Evolutionary conservation across 2,113 vertebrate genomes (phyloP).

Genomic region (Chaetodon trifascialis): DNA sequence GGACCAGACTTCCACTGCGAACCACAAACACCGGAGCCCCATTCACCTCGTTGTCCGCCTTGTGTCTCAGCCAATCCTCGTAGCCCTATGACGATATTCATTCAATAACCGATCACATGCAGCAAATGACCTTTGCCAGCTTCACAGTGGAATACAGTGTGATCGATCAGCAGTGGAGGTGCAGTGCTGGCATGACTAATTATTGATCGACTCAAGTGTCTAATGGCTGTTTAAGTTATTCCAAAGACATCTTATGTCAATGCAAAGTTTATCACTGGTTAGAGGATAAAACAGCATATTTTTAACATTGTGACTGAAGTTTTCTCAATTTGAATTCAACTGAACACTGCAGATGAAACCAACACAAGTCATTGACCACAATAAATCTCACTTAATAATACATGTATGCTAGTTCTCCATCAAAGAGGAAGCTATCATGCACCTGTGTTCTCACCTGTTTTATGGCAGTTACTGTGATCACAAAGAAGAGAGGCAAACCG

Average conservation of each 20-base stretch:
- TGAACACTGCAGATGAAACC: not conserved
- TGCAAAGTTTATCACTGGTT: not conserved
- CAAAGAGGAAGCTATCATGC: constrained; percentile 29
- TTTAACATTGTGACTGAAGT: not conserved
- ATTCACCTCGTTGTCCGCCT: constrained; percentile 98
- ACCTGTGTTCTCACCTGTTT: constrained; percentile 91
- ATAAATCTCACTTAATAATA: not conserved
- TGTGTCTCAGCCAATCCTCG: constrained; percentile 98
- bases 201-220: not conserved
- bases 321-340: not conserved
- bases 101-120: not conserved
- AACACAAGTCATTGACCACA: not conserved
- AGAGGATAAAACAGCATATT: not conserved
- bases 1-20: constrained; percentile 97
- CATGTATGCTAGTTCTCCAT: not conserved
- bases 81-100: constrained; percentile 87
- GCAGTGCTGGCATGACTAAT: not conserved
- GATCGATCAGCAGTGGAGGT: not conserved
- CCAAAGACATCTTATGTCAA: not conserved
- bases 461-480: constrained; percentile 98
- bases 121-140: not conserved
- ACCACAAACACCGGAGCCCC: constrained; percentile 98
- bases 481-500: constrained; percentile 98
- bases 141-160: not conserved
- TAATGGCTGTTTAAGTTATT: not conserved